phyloP scores from a whole-genome alignment of 2,888 invertebrate species.

The Xanthorhoe designata region DNA sequence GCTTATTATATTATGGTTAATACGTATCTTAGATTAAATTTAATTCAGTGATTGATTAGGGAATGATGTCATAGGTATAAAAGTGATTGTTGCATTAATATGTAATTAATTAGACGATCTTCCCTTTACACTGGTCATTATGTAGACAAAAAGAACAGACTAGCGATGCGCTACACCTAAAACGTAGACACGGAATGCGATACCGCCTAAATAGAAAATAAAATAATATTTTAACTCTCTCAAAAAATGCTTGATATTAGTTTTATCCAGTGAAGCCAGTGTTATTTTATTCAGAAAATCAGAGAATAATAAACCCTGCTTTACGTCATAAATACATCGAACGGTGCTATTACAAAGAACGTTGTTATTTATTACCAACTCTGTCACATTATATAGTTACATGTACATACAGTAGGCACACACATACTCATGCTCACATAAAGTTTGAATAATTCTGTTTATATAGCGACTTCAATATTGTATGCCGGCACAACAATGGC shows the following conservation, averaged over 20 bases:
- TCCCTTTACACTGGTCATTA: neutral
- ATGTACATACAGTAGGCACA: neutral
- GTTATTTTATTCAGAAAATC: too few species aligned
- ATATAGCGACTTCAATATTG: constrained; percentile 37
- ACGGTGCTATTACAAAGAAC: neutral
- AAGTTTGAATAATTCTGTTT: constrained; percentile 37
- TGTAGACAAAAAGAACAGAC: neutral
- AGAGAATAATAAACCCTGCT: too few species aligned
- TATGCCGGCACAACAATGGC: constrained; percentile 33
- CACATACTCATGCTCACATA: constrained; percentile 33
- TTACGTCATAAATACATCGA: neutral
- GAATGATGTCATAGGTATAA: neutral
- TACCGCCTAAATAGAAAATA: neutral
- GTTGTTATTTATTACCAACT: constrained; percentile 8
- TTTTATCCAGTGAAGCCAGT: too few species aligned
- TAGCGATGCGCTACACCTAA: neutral
- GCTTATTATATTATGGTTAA: neutral
- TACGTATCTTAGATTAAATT: neutral
- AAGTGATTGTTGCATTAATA: neutral
- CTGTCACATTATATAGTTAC: constrained; percentile 9
- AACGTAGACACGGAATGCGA: neutral
- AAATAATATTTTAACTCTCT: too few species aligned
- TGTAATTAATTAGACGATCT: neutral
- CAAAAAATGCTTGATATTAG: too few species aligned
- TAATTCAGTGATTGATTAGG: neutral